Evolutionary conservation across 2,888 invertebrate genomes (phyloP).

Genomic region (Disparrhopalites patrizii): DNA sequence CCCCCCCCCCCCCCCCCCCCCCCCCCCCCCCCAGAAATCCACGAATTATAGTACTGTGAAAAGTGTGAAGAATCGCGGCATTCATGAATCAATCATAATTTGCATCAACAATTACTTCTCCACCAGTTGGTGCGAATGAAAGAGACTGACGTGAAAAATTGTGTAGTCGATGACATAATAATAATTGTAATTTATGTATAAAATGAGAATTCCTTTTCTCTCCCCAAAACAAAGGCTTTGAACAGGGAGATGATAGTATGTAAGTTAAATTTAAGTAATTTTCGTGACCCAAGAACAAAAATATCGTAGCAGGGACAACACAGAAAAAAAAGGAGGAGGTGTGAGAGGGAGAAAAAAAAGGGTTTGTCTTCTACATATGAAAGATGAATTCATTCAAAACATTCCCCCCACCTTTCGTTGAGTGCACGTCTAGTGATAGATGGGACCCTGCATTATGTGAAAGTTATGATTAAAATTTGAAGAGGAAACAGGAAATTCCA

Average conservation of each 20-base stretch:
- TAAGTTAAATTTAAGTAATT: neutral
- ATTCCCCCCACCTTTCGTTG: neutral
- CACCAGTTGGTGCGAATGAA: too few species aligned
- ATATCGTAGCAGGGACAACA: neutral
- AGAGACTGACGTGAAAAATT: too few species aligned
- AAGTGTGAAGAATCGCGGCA: too few species aligned
- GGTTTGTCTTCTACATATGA: neutral
- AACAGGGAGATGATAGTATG: neutral
- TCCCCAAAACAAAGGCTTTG: neutral
- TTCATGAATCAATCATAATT: too few species aligned
- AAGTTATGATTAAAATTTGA: constrained; percentile 34
- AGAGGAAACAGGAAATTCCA: constrained; percentile 35
- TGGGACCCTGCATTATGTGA: constrained; percentile 25
- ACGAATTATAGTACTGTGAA: too few species aligned
- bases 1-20: too few species aligned
- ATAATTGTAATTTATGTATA: constrained; percentile 5
- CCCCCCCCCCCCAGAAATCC: too few species aligned
- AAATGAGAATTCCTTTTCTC: too few species aligned
- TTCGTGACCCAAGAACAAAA: neutral
- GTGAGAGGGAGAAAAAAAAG: neutral
- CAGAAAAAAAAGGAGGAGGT: neutral
- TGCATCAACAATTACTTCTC: too few species aligned
- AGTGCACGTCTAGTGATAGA: constrained; percentile 3
- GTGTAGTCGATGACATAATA: too few species aligned
- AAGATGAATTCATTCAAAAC: too few species aligned